These are phyloP conservation scores for Araneus ventricosus DNA, from an alignment of 1,140 invertebrate species.

Conservation along the genomic window DNA sequence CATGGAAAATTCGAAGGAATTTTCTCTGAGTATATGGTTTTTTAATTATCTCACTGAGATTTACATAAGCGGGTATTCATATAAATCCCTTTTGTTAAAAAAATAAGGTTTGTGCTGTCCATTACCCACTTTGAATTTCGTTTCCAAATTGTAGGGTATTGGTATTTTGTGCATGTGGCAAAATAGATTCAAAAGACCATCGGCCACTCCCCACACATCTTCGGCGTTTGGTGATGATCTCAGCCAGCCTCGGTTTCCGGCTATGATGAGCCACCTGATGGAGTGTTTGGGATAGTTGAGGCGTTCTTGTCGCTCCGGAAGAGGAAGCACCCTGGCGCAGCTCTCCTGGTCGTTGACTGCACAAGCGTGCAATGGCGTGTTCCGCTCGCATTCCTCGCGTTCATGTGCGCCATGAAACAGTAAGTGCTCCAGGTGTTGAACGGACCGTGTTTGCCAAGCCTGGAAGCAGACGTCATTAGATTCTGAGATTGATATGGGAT, in stretches of 20 bases:
- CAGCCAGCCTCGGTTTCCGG: constrained; percentile 95
- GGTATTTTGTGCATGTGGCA: no score
- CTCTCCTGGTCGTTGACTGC: constrained; percentile 98
- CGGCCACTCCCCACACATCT: constrained; percentile 93
- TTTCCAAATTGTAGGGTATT: no score
- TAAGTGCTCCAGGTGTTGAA: constrained; percentile 97
- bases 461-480: constrained; percentile 81
- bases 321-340: constrained; percentile 95
- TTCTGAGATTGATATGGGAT: no score
- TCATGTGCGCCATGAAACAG: constrained; percentile 99
- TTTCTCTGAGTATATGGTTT: no score
- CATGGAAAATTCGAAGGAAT: no score
- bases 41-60: no score
- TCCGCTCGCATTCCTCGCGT: constrained; percentile 97
- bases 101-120: no score
- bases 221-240: constrained; percentile 96
- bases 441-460: constrained; percentile 97
- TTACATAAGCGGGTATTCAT: no score
- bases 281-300: constrained; percentile 98
- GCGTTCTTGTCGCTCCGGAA: constrained; percentile 96
- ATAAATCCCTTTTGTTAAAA: no score
- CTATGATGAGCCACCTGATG: constrained; percentile 98
- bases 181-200: no score
- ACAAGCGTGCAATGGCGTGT: constrained; percentile 98
- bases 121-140: no score